These are phyloP conservation scores for Amblyornis subalaris DNA, from an alignment of 2,113 vertebrate genomes.

Conservation along the genomic window DNA sequence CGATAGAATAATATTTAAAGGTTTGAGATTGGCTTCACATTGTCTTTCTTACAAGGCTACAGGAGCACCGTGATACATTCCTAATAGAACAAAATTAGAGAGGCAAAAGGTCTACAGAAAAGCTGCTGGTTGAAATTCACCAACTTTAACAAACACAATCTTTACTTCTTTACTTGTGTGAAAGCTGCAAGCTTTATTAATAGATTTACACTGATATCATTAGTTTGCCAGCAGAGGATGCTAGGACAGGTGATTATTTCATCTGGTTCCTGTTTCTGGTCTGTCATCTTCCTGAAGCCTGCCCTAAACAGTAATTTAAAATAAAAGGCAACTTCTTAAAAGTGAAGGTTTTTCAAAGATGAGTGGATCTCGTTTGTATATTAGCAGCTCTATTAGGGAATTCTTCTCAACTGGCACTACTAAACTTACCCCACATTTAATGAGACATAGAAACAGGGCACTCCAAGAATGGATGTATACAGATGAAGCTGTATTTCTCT, in stretches of 20 bases:
- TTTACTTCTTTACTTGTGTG: neutral
- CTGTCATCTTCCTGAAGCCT: neutral
- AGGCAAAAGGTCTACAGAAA: neutral
- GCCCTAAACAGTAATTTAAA: neutral
- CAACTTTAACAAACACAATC: neutral
- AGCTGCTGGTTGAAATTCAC: neutral
- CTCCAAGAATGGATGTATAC: neutral
- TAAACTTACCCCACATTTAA: constrained; percentile 13
- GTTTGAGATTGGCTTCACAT: neutral
- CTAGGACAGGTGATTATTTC: neutral
- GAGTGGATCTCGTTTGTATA: neutral
- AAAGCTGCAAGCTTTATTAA: neutral
- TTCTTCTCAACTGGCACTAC: neutral
- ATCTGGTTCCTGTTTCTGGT: neutral
- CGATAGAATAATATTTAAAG: neutral
- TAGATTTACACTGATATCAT: neutral
- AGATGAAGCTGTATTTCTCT: neutral
- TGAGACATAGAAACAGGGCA: neutral
- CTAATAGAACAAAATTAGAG: neutral
- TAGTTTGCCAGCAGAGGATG: neutral
- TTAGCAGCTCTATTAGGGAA: neutral
- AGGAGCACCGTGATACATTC: neutral
- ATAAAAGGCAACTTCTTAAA: neutral
- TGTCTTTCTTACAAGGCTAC: neutral
- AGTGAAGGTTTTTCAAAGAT: neutral